phyloP scores from a whole-genome alignment of 2,888 invertebrate species.

The Bellardia bayeri region DNA sequence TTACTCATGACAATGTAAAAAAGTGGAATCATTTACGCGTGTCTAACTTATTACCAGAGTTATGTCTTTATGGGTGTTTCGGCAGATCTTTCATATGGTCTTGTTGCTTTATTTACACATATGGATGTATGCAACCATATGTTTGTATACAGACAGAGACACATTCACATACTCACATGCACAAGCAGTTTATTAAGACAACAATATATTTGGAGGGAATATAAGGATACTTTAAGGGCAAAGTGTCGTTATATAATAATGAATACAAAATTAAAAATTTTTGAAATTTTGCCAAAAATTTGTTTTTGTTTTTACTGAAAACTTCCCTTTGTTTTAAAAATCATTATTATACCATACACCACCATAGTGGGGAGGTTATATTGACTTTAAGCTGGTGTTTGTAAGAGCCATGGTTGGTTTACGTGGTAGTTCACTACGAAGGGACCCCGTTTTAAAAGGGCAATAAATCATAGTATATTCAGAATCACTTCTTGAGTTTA shows the following conservation, averaged over 20 bases:
- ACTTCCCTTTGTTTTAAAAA: too few relatives aligned
- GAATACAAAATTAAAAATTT: not conserved
- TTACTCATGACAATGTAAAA: slow-evolving; percentile 3
- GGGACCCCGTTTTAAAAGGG: too few relatives aligned
- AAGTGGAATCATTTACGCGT: slow-evolving; percentile 57
- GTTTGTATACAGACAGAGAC: not conserved
- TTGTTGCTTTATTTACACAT: not conserved
- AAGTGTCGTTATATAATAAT: not conserved
- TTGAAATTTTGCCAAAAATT: too few relatives aligned
- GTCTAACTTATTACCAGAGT: slow-evolving; percentile 51
- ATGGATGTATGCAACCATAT: not conserved
- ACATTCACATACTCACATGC: not conserved
- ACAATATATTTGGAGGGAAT: slow-evolving; percentile 14
- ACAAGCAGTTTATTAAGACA: slow-evolving; percentile 38
- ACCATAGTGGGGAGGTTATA: too few relatives aligned
- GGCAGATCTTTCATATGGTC: slow-evolving; percentile 24
- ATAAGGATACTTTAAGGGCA: not conserved
- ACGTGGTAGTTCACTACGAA: too few relatives aligned
- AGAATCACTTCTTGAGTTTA: too few relatives aligned
- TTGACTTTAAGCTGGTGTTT: too few relatives aligned
- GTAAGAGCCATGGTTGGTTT: too few relatives aligned
- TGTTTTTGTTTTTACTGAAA: too few relatives aligned
- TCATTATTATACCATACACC: too few relatives aligned
- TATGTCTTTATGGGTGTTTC: slow-evolving; percentile 42
- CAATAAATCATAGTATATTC: too few relatives aligned